phyloP scores from a whole-genome alignment of 1,140 invertebrate genomes.

The Anthonomus grandis region DNA sequence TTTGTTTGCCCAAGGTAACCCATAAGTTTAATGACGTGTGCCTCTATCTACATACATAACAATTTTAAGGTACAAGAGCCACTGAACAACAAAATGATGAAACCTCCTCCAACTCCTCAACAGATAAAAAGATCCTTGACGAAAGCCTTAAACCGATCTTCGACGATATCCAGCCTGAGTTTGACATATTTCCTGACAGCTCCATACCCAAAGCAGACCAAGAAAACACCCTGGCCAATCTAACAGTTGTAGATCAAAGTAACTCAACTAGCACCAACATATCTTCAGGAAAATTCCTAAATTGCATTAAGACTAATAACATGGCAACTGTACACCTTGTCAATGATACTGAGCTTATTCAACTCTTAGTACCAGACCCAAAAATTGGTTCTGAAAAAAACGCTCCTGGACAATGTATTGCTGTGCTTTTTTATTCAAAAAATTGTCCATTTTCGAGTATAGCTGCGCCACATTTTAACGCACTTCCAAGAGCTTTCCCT shows the following conservation, averaged over 20 bases:
- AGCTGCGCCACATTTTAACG: slow-evolving; percentile 88
- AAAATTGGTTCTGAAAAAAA: slow-evolving; percentile 52
- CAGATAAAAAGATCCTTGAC: not conserved
- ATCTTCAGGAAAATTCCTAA: slow-evolving; percentile 36
- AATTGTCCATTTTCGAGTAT: slow-evolving; percentile 87
- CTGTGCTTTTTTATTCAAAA: slow-evolving; percentile 86
- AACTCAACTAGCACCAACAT: slow-evolving; percentile 16
- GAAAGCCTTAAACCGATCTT: slow-evolving; percentile 12
- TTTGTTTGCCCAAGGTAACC: too few species aligned
- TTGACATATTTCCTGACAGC: slow-evolving; percentile 4
- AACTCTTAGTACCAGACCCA: slow-evolving; percentile 48
- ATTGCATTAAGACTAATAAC: slow-evolving; percentile 34
- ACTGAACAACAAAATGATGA: not conserved
- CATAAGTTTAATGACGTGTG: too few species aligned
- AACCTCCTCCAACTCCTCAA: too few species aligned
- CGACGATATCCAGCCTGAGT: slow-evolving; percentile 18
- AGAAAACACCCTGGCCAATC: slow-evolving; percentile 10
- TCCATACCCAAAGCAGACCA: not conserved
- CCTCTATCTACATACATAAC: too few species aligned
- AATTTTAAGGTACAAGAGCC: not conserved
- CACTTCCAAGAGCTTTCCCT: slow-evolving; percentile 79
- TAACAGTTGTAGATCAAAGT: slow-evolving; percentile 16
- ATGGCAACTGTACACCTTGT: slow-evolving; percentile 40
- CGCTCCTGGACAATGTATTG: slow-evolving; percentile 65
- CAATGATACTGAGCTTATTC: slow-evolving; percentile 47